Conservation (phyloP, 2,888 invertebrate genomes). For the Phlogophora meticulosa region DNA sequence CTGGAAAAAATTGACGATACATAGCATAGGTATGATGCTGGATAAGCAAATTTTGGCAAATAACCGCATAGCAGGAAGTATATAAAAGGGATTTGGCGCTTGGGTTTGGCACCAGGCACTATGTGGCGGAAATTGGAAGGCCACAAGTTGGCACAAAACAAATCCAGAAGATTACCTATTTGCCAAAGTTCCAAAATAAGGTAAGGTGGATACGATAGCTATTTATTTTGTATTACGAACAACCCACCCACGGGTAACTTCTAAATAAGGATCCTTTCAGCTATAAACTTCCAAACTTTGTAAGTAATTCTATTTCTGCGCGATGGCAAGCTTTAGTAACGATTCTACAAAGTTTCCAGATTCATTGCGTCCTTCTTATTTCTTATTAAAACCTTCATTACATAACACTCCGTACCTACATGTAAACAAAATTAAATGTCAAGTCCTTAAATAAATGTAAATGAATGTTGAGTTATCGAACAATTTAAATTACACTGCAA, state of each 20-base stretch:
- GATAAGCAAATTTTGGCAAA: slow-evolving; percentile 28
- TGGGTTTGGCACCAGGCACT: slow-evolving; percentile 34
- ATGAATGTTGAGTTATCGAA: slow-evolving; percentile 33
- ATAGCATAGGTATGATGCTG: slow-evolving; percentile 9
- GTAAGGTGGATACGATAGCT: not conserved
- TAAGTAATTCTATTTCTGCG: slow-evolving; percentile 21
- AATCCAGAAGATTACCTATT: slow-evolving; percentile 11
- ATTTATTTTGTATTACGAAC: slow-evolving; percentile 2
- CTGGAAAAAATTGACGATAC: not conserved
- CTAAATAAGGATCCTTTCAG: slow-evolving; percentile 25
- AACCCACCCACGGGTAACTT: slow-evolving; percentile 28
- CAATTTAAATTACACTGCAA: slow-evolving; percentile 53
- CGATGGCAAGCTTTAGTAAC: slow-evolving; percentile 6
- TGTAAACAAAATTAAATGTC: slow-evolving; percentile 36
- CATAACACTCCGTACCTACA: not conserved
- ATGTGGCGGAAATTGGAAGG: slow-evolving; percentile 20
- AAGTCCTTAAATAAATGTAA: slow-evolving; percentile 37
- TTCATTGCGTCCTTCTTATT: slow-evolving; percentile 6
- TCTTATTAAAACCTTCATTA: slow-evolving; percentile 23
- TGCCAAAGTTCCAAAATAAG: slow-evolving; percentile 20
- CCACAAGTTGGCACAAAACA: slow-evolving; percentile 22
- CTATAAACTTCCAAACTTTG: slow-evolving; percentile 19
- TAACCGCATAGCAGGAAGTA: not conserved
- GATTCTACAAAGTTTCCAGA: slow-evolving; percentile 17
- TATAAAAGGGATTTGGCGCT: slow-evolving; percentile 33